phyloP scores from a whole-genome alignment of 2,113 vertebrate species.

The Delphinapterus leucas region DNA sequence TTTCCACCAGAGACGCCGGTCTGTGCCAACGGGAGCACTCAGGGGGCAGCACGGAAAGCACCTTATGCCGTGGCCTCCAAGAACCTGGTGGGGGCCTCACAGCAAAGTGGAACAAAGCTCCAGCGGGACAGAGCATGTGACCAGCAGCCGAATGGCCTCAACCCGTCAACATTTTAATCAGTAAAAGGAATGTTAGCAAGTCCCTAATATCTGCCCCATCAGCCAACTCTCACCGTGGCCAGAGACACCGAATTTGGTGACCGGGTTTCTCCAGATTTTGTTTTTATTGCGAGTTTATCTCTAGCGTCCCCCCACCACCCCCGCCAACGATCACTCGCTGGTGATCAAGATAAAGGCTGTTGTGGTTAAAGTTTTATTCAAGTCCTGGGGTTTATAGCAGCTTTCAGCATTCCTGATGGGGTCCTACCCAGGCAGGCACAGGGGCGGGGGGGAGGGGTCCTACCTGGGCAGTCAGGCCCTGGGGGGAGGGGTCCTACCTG shows the following conservation, averaged over 20 bases:
- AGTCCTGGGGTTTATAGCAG: background rate
- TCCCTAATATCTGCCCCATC: background rate
- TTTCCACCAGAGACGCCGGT: background rate
- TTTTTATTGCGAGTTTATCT: background rate
- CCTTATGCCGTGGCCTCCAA: background rate
- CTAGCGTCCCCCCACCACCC: background rate
- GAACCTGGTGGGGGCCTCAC: background rate
- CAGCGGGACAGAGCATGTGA: background rate
- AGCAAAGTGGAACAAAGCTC: background rate
- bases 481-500: background rate
- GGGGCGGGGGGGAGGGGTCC: background rate
- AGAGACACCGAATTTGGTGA: background rate
- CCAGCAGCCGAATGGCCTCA: background rate
- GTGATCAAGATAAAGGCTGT: constrained; percentile 70
- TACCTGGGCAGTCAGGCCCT: background rate
- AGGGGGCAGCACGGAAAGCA: background rate
- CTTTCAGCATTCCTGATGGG: background rate
- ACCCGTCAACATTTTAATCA: no score
- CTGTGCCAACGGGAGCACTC: fast-evolving
- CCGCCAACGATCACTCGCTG: background rate
- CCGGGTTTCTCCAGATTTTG: constrained; percentile 29
- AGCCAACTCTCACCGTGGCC: background rate
- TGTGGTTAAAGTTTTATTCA: constrained; percentile 75
- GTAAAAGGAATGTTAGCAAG: fast-evolving
- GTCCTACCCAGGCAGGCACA: background rate